Evolutionary conservation across 2,888 invertebrate species (phyloP).

Genomic region (Pyrrhosoma nymphula): DNA sequence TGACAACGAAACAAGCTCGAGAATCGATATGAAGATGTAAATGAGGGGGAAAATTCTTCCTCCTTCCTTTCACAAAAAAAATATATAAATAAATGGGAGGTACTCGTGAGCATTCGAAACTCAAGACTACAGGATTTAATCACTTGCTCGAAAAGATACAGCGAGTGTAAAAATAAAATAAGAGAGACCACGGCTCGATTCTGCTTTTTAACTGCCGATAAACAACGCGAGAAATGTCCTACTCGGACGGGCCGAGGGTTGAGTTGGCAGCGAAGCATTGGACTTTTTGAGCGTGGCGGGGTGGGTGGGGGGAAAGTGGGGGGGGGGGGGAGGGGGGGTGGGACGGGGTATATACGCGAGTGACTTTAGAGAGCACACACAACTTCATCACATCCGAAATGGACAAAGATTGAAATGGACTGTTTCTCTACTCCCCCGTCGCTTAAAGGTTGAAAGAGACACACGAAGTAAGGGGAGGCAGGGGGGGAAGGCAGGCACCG

Average conservation of each 20-base stretch:
- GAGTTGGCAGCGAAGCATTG: neutral
- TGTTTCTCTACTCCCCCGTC: neutral
- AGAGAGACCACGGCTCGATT: neutral
- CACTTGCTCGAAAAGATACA: neutral
- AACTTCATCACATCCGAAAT: slow-evolving; percentile 48
- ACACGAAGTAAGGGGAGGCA: neutral
- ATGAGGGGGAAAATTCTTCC: no score
- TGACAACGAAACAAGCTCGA: no score
- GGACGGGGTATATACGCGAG: neutral
- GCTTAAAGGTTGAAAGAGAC: neutral
- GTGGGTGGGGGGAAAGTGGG: neutral
- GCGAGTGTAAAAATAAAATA: neutral
- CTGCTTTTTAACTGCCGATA: neutral
- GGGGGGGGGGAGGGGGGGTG: neutral
- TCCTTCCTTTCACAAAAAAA: no score
- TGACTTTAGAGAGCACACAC: neutral
- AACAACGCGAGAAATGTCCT: neutral
- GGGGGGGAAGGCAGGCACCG: neutral
- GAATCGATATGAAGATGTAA: no score
- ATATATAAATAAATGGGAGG: no score
- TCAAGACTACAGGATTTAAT: neutral
- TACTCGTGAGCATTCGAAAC: neutral
- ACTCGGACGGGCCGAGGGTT: no score
- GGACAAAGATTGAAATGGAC: slow-evolving; percentile 48
- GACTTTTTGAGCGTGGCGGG: neutral